phyloP scores from a whole-genome alignment of 2,888 invertebrate species.

The Isotomurus palustris region DNA sequence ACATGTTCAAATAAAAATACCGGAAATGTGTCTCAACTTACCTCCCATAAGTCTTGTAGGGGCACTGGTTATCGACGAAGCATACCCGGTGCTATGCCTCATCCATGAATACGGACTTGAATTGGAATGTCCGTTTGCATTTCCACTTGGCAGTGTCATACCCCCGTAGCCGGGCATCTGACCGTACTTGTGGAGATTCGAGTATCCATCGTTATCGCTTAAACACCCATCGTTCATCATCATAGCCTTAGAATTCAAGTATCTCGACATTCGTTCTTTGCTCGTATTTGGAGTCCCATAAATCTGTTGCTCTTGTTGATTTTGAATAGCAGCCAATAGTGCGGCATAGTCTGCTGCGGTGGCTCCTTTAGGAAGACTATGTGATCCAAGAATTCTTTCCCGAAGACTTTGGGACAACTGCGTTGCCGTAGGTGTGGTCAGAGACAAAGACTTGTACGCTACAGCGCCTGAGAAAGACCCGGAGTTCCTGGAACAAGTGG shows the following conservation, averaged over 20 bases:
- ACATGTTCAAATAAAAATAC: not conserved
- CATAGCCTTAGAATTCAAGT: slow-evolving; percentile 34
- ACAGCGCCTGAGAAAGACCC: slow-evolving; percentile 49
- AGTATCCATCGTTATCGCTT: slow-evolving; percentile 69
- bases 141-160: slow-evolving; percentile 1
- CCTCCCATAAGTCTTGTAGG: slow-evolving; percentile 48
- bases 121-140: slow-evolving; percentile 47
- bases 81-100: slow-evolving; percentile 66
- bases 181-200: slow-evolving; percentile 74
- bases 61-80: slow-evolving; percentile 47
- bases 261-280: slow-evolving; percentile 44
- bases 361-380: slow-evolving; percentile 69
- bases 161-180: slow-evolving; percentile 51
- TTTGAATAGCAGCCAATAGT: slow-evolving; percentile 57
- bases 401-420: slow-evolving; percentile 81
- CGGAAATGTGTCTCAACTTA: slow-evolving; percentile 32
- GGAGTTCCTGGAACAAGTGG: slow-evolving; percentile 38
- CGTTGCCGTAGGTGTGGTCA: slow-evolving; percentile 77
- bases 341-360: slow-evolving; percentile 46
- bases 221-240: slow-evolving; percentile 63
- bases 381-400: slow-evolving; percentile 78
- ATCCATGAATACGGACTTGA: slow-evolving; percentile 71
- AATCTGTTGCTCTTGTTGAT: slow-evolving; percentile 49
- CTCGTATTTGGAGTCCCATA: slow-evolving; percentile 44
- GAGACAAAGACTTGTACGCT: slow-evolving; percentile 77